These are phyloP conservation scores for Pelecanoides urinatrix DNA, from an alignment of 2,113 vertebrate species.

Conservation along the genomic window DNA sequence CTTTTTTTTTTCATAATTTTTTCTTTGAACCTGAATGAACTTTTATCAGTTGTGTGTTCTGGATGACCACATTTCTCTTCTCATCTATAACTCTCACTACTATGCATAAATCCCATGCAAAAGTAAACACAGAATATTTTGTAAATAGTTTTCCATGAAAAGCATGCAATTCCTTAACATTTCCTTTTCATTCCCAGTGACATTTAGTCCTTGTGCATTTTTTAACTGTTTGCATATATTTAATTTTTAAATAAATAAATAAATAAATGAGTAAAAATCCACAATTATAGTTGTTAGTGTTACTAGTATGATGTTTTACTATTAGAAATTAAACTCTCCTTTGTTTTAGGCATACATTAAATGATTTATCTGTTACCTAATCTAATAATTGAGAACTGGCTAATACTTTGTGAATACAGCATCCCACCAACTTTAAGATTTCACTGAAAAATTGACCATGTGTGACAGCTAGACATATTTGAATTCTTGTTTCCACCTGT, in stretches of 20 bases:
- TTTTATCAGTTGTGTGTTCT: background rate
- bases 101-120: background rate
- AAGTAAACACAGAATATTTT: background rate
- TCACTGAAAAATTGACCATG: background rate
- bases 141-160: background rate
- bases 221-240: background rate
- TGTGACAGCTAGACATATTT: background rate
- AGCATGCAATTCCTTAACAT: accelerated
- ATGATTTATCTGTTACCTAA: background rate
- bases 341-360: background rate
- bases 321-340: background rate
- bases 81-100: background rate
- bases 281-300: background rate
- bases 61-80: background rate
- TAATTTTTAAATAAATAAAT: background rate
- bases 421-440: background rate
- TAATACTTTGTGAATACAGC: background rate
- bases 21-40: background rate
- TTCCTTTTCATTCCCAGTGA: background rate
- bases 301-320: background rate
- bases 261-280: too few relatives aligned
- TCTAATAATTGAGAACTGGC: background rate
- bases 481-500: background rate
- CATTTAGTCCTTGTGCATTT: background rate
- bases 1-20: background rate